Conservation (phyloP, 2,797 vertebrate genomes). For the Pangasius mekongensis region DNA sequence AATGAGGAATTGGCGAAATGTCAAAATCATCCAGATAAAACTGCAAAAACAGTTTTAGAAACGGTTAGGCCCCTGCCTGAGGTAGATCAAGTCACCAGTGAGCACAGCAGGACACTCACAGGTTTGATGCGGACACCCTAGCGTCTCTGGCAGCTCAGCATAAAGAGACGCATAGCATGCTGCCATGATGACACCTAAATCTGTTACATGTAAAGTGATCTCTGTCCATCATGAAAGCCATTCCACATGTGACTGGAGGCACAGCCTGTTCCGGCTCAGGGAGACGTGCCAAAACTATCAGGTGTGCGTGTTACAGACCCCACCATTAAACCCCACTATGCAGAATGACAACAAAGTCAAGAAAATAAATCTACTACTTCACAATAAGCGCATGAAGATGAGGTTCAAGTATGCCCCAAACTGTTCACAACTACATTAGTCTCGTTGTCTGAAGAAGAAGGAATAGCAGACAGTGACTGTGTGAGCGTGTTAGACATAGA, state of each 20-base stretch:
- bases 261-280: slow-evolving; percentile 32
- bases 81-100: not conserved
- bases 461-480: not conserved
- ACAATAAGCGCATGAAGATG: not conserved
- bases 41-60: not conserved
- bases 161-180: slow-evolving; percentile 25
- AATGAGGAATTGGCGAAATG: not conserved
- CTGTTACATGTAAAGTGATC: slow-evolving; percentile 59
- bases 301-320: not conserved
- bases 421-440: not conserved
- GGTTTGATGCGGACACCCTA: not conserved
- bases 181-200: slow-evolving; percentile 57
- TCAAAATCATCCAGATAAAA: not conserved
- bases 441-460: not conserved
- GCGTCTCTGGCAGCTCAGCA: slow-evolving; percentile 1
- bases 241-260: slow-evolving; percentile 56
- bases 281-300: slow-evolving; percentile 32
- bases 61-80: not conserved
- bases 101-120: not conserved
- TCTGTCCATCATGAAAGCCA: slow-evolving; percentile 44
- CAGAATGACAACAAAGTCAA: not conserved
- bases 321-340: not conserved
- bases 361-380: not conserved
- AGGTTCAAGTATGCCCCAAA: not conserved
- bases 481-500: not conserved